Evolutionary conservation across 2,888 invertebrate species (phyloP), one percentile per base, ranked within the genome.

Genomic region (Artemia sinica): DNA sequence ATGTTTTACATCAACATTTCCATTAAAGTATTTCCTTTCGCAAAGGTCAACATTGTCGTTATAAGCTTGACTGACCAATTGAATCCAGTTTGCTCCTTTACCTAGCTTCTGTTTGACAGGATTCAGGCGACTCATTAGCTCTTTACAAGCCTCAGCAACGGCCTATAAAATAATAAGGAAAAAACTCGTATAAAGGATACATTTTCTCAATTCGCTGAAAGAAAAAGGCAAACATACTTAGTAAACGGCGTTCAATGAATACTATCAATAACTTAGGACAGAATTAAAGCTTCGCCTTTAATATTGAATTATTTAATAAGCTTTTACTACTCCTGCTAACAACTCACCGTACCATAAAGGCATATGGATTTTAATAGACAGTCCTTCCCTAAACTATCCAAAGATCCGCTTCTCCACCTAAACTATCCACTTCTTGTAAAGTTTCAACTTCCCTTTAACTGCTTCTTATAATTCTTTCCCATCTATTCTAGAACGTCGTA

Each of bases 81-180:
- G 71, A 66, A 73, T 72, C 79, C 79, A 79, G 7, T 73, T 74
- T 9, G 76, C 74, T 68, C 75, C 69, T 11, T 70, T 72, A 18
- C 58, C 58, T 74, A 76, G 74, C 70, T 74, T 74, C 8, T 75
- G 74, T 69, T 74, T 75, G 41, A 77, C 74, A n/a, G 78, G 77
- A 2, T 74, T 75, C 74, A 79, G 75, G 67, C 77, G 73, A 1
- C 73, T 73, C 49, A 73, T 74, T 28, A 79, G 71, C 14, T 71
- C 72, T 67, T 76, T 72, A 71, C 79, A 79, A 48, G 77, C 77
- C 63, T 75, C 72, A n/a, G 75, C 66, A 1, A 76, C 77, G 67
- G 76, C 76, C 74, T 75, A 67, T 28, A 66, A 68, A 58, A 70
- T 51, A 49, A 68, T 67, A 50, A 41, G 71, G n/a, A 12, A 66